A percentile compares a stretch with the other conserved stretches of the same genome.
phyloP scores from a whole-genome alignment of 2,797 vertebrate genomes.

The Delichon dasypus region DNA sequence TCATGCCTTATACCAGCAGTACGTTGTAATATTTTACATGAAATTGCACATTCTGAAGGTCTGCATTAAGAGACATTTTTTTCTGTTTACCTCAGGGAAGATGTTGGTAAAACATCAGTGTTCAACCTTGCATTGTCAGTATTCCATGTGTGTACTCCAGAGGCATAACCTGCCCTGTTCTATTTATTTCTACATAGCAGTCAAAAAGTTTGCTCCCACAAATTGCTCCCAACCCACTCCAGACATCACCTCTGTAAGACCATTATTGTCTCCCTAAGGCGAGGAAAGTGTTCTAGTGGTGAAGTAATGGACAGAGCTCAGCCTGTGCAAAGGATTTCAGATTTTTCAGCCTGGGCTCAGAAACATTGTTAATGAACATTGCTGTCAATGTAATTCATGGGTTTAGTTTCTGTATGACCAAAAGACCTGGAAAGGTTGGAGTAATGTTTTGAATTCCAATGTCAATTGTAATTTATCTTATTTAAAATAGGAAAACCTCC shows the following conservation, averaged over 20 bases:
- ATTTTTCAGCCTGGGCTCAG: not conserved
- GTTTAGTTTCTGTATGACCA: not conserved
- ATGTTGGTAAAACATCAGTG: not conserved
- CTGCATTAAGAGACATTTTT: not conserved
- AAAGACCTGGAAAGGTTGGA: constrained; percentile 22
- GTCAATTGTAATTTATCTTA: constrained; percentile 39
- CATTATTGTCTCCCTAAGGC: not conserved
- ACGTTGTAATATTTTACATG: not conserved
- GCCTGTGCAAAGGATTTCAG: not conserved
- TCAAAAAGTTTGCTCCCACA: not conserved
- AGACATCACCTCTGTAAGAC: not conserved
- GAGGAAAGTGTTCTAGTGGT: not conserved
- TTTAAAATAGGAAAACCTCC: constrained; percentile 25
- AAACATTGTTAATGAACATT: not conserved
- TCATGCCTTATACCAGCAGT: not conserved
- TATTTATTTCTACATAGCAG: not conserved
- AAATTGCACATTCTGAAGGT: not conserved
- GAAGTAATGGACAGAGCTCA: not conserved
- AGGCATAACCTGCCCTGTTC: not conserved
- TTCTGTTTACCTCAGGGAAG: not conserved
- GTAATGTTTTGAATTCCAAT: constrained; percentile 49
- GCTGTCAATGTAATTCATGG: constrained; percentile 39
- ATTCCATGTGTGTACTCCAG: not conserved
- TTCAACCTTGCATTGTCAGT: not conserved
- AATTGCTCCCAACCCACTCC: not conserved